A percentile compares a stretch with the other conserved stretches of the same genome.
Evolutionary conservation across 2,888 invertebrate genomes (phyloP).

Genomic region (Bellardia bayeri): DNA sequence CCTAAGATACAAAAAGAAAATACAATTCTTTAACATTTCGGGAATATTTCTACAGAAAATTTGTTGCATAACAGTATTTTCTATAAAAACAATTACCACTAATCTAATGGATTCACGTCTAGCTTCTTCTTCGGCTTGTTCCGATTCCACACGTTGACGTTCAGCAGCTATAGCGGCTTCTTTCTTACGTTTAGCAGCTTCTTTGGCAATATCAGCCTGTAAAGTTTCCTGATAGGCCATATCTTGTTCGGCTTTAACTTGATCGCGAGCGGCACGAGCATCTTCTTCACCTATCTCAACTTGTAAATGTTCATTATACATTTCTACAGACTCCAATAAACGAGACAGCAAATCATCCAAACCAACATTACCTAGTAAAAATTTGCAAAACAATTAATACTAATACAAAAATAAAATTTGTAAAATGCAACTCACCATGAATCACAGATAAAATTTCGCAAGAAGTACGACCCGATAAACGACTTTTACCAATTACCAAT

Average conservation of each 20-base stretch:
- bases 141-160: conserved; percentile 90
- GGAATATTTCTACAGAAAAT: too few relatives aligned
- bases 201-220: conserved; percentile 91
- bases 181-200: conserved; percentile 92
- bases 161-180: conserved; percentile 88
- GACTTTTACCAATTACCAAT: conserved; percentile 93
- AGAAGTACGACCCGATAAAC: conserved; percentile 87
- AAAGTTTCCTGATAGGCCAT: conserved; percentile 96
- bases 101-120: conserved; percentile 88
- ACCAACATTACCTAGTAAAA: conserved; percentile 88
- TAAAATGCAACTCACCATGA: conserved; percentile 87
- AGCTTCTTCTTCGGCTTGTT: conserved; percentile 88
- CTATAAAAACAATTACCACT: conserved; percentile 76
- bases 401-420: conserved; percentile 22
- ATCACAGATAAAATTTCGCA: conserved; percentile 96
- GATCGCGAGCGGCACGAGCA: conserved; percentile 94
- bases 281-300: conserved; percentile 93
- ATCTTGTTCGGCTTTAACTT: conserved; percentile 96
- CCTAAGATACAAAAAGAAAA: conserved; percentile 75
- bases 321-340: conserved; percentile 94
- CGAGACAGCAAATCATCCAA: conserved; percentile 95
- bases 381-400: conserved; percentile 11
- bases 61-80: too few relatives aligned
- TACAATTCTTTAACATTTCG: background rate
- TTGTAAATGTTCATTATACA: conserved; percentile 90